These are phyloP conservation scores for Eristalinus sepulchralis DNA, from an alignment of 2,888 invertebrate species.

Conservation along the genomic window DNA sequence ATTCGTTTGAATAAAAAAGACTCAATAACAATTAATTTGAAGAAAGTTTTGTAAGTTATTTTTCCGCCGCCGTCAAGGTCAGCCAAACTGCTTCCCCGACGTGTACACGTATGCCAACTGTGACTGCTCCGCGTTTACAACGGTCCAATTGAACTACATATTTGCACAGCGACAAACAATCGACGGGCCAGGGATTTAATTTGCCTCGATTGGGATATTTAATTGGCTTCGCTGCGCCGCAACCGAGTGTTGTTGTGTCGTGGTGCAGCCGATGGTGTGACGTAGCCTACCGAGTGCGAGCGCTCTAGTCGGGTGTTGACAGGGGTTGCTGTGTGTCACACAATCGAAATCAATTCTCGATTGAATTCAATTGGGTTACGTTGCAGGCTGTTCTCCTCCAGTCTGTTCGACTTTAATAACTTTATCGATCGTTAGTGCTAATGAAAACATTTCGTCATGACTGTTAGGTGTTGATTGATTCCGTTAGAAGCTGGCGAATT, in stretches of 20 bases:
- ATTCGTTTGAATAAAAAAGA: conserved; percentile 27
- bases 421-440: conserved; percentile 43
- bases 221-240: conserved; percentile 38
- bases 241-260: not conserved
- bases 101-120: not conserved
- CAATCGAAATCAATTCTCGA: conserved; percentile 45
- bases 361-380: conserved; percentile 31
- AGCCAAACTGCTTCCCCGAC: not conserved
- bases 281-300: conserved; percentile 1
- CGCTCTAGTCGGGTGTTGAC: not conserved
- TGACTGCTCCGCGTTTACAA: conserved; percentile 30
- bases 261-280: not conserved
- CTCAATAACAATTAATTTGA: not conserved
- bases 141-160: conserved; percentile 35
- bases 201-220: conserved; percentile 55
- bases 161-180: conserved; percentile 28
- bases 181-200: conserved; percentile 33
- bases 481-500: conserved; percentile 13
- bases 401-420: conserved; percentile 41
- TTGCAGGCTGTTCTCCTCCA: conserved; percentile 5
- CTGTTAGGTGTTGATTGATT: conserved; percentile 50
- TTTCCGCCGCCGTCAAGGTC: conserved; percentile 34
- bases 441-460: conserved; percentile 36
- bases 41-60: not conserved
- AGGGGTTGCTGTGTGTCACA: conserved; percentile 28